These are phyloP conservation scores for Aphaenogaster rudis DNA, from an alignment of 1,140 invertebrate genomes.

Conservation along the genomic window DNA sequence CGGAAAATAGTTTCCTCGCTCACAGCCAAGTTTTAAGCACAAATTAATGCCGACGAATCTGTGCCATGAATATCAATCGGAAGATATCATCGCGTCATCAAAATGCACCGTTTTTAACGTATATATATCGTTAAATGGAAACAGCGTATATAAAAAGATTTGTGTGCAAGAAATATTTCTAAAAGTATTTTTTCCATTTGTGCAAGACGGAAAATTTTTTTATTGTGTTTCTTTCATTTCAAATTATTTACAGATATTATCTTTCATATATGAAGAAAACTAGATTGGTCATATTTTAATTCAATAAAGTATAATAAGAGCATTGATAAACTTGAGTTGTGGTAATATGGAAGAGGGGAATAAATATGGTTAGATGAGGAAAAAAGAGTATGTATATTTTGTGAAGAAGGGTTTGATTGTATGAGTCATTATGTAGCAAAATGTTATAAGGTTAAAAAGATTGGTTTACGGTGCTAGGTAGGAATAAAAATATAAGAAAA, in stretches of 20 bases:
- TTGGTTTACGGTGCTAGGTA: too few species aligned
- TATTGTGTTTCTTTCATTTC: neutral
- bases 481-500: too few species aligned
- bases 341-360: too few species aligned
- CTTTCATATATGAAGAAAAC: neutral
- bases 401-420: too few species aligned
- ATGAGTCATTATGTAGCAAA: too few species aligned
- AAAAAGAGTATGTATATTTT: too few species aligned
- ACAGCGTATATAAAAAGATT: neutral
- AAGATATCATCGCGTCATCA: slow-evolving; percentile 26
- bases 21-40: slow-evolving; percentile 28
- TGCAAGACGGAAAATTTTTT: neutral
- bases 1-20: slow-evolving; percentile 35
- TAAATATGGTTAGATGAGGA: too few species aligned
- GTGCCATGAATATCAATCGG: slow-evolving; percentile 37
- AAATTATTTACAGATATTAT: neutral
- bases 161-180: neutral
- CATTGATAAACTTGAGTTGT: too few species aligned
- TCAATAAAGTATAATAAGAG: neutral
- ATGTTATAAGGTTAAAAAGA: too few species aligned
- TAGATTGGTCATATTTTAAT: neutral
- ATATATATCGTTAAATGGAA: neutral
- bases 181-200: neutral
- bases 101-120: neutral
- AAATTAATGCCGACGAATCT: slow-evolving; percentile 34